These are phyloP conservation scores for Meriones unguiculatus DNA, from an alignment of 2,113 vertebrate genomes.

Conservation along the genomic window DNA sequence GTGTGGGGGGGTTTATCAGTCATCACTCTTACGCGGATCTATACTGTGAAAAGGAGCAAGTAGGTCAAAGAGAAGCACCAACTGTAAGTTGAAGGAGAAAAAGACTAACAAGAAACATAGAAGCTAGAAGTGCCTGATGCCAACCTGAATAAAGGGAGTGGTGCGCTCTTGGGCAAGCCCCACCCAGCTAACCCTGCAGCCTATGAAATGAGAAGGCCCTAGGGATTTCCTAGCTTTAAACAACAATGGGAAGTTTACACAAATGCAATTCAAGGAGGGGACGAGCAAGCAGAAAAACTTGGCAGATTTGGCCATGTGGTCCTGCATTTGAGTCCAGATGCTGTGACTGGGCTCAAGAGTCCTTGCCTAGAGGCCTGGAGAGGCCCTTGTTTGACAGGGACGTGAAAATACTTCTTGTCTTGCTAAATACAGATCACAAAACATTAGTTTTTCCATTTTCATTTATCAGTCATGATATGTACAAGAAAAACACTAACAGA, in stretches of 20 bases:
- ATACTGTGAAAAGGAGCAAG: background rate
- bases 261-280: background rate
- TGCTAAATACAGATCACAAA: conserved; percentile 66
- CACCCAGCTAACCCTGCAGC: background rate
- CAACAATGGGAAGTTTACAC: background rate
- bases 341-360: background rate
- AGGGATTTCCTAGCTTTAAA: background rate
- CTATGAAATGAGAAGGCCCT: background rate
- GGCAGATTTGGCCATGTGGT: background rate
- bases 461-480: conserved; percentile 73
- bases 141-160: background rate
- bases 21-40: background rate
- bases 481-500: conserved; percentile 63
- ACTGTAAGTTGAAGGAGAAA: background rate
- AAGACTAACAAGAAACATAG: background rate
- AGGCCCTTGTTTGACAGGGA: background rate
- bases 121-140: background rate
- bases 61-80: background rate
- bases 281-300: background rate
- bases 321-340: background rate
- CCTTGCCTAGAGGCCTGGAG: background rate
- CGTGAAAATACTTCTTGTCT: conserved; percentile 34
- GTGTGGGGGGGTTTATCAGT: background rate
- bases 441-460: conserved; percentile 64
- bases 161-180: background rate